Conservation (phyloP, 2,888 invertebrate genomes). For the Hydropsyche betteni region DNA sequence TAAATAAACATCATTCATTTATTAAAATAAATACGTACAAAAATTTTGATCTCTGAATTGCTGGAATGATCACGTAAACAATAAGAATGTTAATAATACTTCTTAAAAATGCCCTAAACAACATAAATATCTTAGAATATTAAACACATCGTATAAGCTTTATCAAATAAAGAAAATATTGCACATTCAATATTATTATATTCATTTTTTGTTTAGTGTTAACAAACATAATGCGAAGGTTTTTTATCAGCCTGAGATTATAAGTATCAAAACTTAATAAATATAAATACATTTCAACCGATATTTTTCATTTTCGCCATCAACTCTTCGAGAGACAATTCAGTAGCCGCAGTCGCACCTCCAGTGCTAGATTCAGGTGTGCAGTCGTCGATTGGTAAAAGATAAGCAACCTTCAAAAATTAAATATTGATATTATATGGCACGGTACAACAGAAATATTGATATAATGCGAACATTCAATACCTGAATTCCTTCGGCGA, state of each 20-base stretch:
- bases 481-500: slow-evolving; percentile 64
- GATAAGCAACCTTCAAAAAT: slow-evolving; percentile 76
- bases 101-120: too few species aligned
- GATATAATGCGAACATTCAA: background rate
- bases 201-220: background rate
- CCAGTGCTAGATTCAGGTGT: slow-evolving; percentile 62
- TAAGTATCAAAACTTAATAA: too few species aligned
- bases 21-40: background rate
- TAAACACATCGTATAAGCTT: too few species aligned
- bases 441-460: slow-evolving; percentile 19
- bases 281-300: slow-evolving; percentile 68
- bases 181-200: too few species aligned
- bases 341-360: slow-evolving; percentile 62
- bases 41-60: background rate
- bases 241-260: too few species aligned
- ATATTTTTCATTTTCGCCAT: slow-evolving; percentile 88
- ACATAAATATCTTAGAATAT: too few species aligned
- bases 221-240: background rate
- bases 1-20: background rate
- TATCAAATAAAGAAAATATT: too few species aligned
- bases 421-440: slow-evolving; percentile 53
- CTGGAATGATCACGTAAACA: background rate
- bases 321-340: slow-evolving; percentile 83
- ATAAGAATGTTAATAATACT: too few species aligned
- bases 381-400: slow-evolving; percentile 66